These are phyloP conservation scores for Mythimna pallens DNA, from an alignment of 2,888 invertebrate species.

Conservation along the genomic window DNA sequence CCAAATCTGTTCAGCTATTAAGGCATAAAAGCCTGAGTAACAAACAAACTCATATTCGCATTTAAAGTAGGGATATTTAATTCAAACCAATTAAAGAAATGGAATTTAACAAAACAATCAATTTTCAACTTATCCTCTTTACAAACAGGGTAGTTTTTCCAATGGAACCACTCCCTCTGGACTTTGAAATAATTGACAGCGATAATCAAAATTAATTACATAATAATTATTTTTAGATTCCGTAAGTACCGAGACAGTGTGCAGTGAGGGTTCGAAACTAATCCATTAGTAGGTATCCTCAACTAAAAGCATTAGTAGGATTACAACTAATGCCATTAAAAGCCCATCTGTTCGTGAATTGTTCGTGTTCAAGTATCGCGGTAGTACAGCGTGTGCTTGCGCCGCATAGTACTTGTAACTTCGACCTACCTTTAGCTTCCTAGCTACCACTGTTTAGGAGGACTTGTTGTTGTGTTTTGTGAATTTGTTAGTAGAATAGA, in stretches of 20 bases:
- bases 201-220: slow-evolving; percentile 47
- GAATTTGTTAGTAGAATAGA: not conserved
- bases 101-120: not conserved
- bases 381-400: slow-evolving; percentile 59
- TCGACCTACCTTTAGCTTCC: too few species aligned
- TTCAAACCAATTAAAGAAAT: too few species aligned
- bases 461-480: slow-evolving; percentile 12
- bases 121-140: not conserved
- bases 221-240: slow-evolving; percentile 57
- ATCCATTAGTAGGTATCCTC: slow-evolving; percentile 74
- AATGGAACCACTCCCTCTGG: not conserved
- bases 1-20: too few species aligned
- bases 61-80: too few species aligned
- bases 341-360: slow-evolving; percentile 76
- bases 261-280: slow-evolving; percentile 63
- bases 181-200: slow-evolving; percentile 1
- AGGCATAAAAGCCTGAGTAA: too few species aligned
- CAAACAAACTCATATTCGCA: too few species aligned
- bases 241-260: slow-evolving; percentile 51
- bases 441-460: not conserved
- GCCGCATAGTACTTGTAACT: slow-evolving; percentile 19
- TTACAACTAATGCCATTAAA: slow-evolving; percentile 83
- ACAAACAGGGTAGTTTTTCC: slow-evolving; percentile 12
- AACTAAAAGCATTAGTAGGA: slow-evolving; percentile 81
- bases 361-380: slow-evolving; percentile 65